Percentiles rank a stretch among this genome's conserved stretches.
These are phyloP conservation scores for Siniperca chuatsi DNA, from an alignment of 2,113 vertebrate species.

Conservation along the genomic window DNA sequence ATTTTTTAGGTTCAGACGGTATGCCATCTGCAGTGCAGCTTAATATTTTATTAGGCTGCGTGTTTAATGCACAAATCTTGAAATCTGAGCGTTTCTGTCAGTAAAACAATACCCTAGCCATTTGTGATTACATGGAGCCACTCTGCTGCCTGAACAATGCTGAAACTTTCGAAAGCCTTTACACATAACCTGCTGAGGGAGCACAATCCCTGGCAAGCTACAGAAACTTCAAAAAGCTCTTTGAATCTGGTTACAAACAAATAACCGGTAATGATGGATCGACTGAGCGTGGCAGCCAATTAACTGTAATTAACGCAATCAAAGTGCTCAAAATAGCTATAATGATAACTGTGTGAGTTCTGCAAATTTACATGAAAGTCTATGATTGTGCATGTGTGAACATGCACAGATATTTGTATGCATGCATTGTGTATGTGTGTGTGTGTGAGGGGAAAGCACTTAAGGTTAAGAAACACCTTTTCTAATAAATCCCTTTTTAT, in stretches of 20 bases:
- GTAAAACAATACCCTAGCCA: conserved; percentile 82
- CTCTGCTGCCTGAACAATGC: conserved; percentile 64
- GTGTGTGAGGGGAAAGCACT: neutral
- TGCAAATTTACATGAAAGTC: conserved; percentile 60
- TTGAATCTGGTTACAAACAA: conserved; percentile 72
- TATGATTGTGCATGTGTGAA: conserved; percentile 55
- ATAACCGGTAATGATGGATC: conserved; percentile 75
- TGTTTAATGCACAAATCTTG: conserved; percentile 80
- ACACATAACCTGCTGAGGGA: conserved; percentile 68
- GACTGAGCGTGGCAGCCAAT: conserved; percentile 70
- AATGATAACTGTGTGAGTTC: conserved; percentile 65
- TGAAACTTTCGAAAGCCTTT: conserved; percentile 61
- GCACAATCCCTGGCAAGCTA: conserved; percentile 51
- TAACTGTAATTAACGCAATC: conserved; percentile 80
- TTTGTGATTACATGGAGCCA: conserved; percentile 78
- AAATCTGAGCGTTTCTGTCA: conserved; percentile 78
- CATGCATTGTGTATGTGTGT: conserved; percentile 2
- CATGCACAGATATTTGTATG: conserved; percentile 33
- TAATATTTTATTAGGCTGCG: conserved; percentile 84
- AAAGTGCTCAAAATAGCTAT: conserved; percentile 71
- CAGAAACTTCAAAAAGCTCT: conserved; percentile 63
- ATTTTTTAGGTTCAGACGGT: conserved; percentile 59
- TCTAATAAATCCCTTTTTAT: conserved; percentile 57
- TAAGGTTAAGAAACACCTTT: conserved; percentile 20
- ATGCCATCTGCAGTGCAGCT: conserved; percentile 72